Evolutionary conservation across 2,888 invertebrate genomes (phyloP).

Genomic region (Geophilus truncorum): DNA sequence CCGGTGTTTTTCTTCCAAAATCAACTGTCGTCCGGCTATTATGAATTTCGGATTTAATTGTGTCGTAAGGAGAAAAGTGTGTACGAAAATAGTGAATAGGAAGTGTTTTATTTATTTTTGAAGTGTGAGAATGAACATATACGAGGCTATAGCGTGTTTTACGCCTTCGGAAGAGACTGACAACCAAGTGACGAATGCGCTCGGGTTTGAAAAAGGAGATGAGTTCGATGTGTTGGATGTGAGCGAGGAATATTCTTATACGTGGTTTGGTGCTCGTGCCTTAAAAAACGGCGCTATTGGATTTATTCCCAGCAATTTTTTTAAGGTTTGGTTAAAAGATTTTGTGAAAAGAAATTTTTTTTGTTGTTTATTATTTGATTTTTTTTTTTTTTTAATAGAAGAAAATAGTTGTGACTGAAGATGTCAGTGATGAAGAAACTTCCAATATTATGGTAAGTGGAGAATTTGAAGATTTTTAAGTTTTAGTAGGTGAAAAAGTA

Average conservation of each 20-base stretch:
- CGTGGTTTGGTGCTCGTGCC: conserved; percentile 32
- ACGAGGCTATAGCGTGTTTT: conserved; percentile 30
- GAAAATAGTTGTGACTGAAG: neutral
- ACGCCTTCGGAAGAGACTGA: conserved; percentile 1
- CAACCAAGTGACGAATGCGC: neutral
- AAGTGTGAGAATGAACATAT: neutral
- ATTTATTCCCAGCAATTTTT: conserved; percentile 32
- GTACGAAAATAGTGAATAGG: no score
- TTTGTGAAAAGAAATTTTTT: neutral
- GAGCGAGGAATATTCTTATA: neutral
- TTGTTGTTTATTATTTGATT: neutral
- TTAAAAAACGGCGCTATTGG: conserved; percentile 33
- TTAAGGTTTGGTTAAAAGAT: conserved; percentile 32
- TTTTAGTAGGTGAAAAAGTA: neutral
- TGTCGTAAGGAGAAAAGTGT: neutral
- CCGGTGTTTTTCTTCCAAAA: neutral
- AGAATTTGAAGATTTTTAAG: neutral
- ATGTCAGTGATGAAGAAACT: neutral
- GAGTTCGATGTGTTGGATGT: conserved; percentile 29
- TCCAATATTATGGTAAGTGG: neutral
- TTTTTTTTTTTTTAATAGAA: neutral
- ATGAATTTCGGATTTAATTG: neutral
- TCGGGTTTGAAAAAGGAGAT: conserved; percentile 34
- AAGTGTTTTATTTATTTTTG: neutral
- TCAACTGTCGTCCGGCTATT: neutral